A percentile compares a stretch with the other conserved stretches of the same genome.
These are phyloP conservation scores for Yoshiicerus persimilis DNA, from an alignment of 1,140 invertebrate genomes.

Conservation along the genomic window DNA sequence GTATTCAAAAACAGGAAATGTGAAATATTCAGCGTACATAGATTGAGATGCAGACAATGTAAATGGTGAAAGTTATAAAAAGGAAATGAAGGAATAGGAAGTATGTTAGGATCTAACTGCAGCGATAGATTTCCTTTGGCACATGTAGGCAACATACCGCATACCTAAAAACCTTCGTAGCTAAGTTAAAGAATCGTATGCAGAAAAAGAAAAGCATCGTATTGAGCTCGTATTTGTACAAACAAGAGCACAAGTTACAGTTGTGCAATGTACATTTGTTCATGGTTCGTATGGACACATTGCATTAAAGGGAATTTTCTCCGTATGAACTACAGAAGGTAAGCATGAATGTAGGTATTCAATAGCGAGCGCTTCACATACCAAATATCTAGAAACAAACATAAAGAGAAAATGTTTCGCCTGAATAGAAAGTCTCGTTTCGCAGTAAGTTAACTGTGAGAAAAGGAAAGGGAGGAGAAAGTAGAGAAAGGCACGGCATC, in stretches of 20 bases:
- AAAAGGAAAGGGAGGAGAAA: neutral
- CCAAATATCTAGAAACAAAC: neutral
- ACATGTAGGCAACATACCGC: no score
- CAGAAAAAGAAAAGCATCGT: neutral
- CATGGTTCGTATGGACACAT: neutral
- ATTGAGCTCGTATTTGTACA: neutral
- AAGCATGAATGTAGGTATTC: neutral
- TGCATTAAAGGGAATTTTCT: neutral
- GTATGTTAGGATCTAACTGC: no score
- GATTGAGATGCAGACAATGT: no score
- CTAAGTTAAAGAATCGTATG: no score
- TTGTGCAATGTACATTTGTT: neutral
- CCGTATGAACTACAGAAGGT: neutral
- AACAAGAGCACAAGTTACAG: neutral
- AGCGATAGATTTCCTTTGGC: no score
- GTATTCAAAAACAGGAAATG: no score
- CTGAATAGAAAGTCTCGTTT: neutral
- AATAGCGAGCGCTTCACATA: neutral
- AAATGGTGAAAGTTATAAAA: no score
- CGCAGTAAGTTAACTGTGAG: neutral
- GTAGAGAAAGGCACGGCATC: neutral
- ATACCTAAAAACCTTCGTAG: no score
- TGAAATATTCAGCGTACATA: no score
- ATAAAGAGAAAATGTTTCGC: neutral
- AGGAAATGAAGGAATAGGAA: no score